Conservation (phyloP, 2,797 vertebrate genomes). For the Chiloscyllium punctatum region DNA sequence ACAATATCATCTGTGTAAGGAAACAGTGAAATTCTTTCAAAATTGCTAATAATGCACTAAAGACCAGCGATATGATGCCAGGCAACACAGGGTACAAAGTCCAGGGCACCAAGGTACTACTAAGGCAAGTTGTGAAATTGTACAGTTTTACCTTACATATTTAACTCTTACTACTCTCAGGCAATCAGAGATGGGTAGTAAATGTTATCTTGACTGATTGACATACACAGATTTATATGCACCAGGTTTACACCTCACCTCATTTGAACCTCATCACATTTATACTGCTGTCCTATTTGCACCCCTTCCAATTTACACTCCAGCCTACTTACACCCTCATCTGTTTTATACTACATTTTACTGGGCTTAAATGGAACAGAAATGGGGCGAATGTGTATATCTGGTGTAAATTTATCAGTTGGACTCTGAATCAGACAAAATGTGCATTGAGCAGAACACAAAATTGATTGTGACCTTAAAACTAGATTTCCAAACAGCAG, state of each 20-base stretch:
- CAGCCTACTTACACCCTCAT: neutral
- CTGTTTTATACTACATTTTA: neutral
- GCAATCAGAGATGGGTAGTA: neutral
- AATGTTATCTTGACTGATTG: neutral
- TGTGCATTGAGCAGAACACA: neutral
- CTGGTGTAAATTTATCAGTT: neutral
- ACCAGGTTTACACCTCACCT: neutral
- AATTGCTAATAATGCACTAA: neutral
- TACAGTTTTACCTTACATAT: neutral
- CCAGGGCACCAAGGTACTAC: neutral
- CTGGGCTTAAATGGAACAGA: neutral
- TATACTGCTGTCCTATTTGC: neutral
- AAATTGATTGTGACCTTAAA: neutral
- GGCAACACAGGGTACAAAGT: neutral
- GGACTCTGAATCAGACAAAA: neutral
- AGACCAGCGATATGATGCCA: neutral
- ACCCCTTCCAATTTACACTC: neutral
- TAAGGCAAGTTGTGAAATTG: neutral
- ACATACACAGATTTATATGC: neutral
- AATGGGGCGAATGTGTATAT: neutral
- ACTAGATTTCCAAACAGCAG: neutral
- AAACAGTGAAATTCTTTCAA: neutral
- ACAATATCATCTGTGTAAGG: neutral
- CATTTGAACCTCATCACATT: neutral
- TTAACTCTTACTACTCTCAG: neutral